Conservation (phyloP, 2,888 invertebrate species). For the Cephus runcator region DNA sequence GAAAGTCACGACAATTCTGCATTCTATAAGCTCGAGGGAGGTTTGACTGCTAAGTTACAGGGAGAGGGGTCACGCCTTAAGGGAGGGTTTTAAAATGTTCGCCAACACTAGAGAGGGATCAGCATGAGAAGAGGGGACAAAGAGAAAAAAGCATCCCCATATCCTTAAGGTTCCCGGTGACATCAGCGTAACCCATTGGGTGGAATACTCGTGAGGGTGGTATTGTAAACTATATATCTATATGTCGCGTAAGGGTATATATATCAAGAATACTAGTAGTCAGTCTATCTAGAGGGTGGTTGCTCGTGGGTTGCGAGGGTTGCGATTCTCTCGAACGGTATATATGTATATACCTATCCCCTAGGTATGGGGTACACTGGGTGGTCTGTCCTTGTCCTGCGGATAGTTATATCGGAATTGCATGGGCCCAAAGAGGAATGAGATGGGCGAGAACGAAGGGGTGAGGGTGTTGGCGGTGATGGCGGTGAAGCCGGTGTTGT, state of each 20-base stretch:
- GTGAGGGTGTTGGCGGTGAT: background rate
- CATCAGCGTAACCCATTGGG: no score
- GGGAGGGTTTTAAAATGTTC: background rate
- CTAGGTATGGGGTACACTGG: background rate
- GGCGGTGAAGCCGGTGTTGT: background rate
- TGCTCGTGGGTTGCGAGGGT: background rate
- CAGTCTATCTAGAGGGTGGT: background rate
- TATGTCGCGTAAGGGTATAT: background rate
- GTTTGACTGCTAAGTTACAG: background rate
- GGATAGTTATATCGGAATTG: conserved; percentile 58
- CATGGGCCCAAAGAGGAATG: conserved; percentile 31
- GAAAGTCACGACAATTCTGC: background rate
- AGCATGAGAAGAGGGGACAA: background rate
- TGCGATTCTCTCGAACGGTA: background rate
- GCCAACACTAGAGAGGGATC: background rate
- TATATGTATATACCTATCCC: background rate
- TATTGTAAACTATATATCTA: background rate
- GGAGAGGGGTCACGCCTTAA: background rate
- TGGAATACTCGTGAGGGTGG: background rate
- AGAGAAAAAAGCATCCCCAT: background rate
- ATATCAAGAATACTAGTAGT: background rate
- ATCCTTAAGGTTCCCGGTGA: background rate
- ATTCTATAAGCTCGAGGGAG: background rate
- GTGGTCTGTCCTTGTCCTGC: background rate
- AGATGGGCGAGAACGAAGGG: background rate